These are phyloP conservation scores for Mobula hypostoma DNA, from an alignment of 2,113 vertebrate species.

Conservation along the genomic window DNA sequence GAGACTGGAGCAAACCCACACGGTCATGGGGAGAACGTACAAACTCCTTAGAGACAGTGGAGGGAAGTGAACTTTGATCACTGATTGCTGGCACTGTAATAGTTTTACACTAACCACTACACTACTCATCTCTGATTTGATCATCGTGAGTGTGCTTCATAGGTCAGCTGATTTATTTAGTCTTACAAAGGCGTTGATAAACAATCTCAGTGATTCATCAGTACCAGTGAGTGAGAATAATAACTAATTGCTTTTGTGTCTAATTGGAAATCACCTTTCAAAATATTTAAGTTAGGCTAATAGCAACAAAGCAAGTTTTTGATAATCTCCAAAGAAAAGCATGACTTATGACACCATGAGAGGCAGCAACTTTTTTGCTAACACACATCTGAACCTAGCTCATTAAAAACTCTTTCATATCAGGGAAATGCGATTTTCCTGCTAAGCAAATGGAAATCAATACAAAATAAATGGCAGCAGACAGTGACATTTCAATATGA, in stretches of 20 bases:
- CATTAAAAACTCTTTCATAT: background rate
- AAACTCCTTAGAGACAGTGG: too few species aligned
- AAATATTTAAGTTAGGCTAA: constrained; percentile 9
- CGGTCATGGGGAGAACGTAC: too few species aligned
- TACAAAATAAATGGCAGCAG: constrained; percentile 20
- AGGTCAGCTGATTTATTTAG: background rate
- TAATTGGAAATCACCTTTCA: background rate
- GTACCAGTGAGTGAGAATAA: background rate
- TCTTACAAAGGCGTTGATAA: background rate
- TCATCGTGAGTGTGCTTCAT: background rate
- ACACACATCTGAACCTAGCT: constrained; percentile 4
- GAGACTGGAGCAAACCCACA: too few species aligned
- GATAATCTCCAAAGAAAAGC: constrained; percentile 27
- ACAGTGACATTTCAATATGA: constrained; percentile 20
- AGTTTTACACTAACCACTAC: too few species aligned
- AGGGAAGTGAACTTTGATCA: too few species aligned
- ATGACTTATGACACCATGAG: background rate
- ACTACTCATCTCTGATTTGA: too few species aligned
- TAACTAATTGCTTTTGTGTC: background rate
- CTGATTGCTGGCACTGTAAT: too few species aligned
- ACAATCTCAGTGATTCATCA: background rate
- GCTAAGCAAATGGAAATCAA: constrained; percentile 21
- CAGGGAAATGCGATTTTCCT: background rate
- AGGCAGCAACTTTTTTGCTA: background rate
- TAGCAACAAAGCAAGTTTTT: background rate